These are phyloP conservation scores for Sinella curviseta DNA, from an alignment of 1,140 invertebrate species.

Conservation along the genomic window DNA sequence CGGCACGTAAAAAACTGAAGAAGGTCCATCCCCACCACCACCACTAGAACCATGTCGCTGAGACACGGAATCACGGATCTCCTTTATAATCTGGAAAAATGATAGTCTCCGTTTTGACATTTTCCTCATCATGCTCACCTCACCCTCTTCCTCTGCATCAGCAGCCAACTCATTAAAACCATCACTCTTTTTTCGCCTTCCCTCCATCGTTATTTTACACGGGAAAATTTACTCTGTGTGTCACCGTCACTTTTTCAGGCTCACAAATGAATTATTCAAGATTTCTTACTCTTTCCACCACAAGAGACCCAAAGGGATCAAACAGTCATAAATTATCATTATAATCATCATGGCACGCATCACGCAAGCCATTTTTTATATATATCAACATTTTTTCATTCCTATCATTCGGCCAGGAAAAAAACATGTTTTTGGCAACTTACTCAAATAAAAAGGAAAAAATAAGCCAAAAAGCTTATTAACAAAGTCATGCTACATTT, in stretches of 20 bases:
- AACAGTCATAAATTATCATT: background rate
- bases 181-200: background rate
- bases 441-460: background rate
- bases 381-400: too few relatives aligned
- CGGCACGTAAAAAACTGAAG: slow-evolving; percentile 43
- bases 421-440: background rate
- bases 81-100: slow-evolving; percentile 45
- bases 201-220: too few relatives aligned
- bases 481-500: background rate
- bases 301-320: background rate
- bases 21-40: slow-evolving; percentile 5
- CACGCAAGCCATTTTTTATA: too few relatives aligned
- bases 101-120: slow-evolving; percentile 33
- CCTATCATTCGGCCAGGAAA: too few relatives aligned
- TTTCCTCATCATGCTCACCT: background rate
- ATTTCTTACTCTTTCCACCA: too few relatives aligned
- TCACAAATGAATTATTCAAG: too few relatives aligned
- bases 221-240: too few relatives aligned
- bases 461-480: background rate
- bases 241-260: too few relatives aligned
- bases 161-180: background rate
- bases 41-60: background rate
- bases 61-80: slow-evolving; percentile 38
- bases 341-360: background rate
- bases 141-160: background rate